Conservation (phyloP, 1,140 invertebrate species). For the Oreohelix idahoensis region DNA sequence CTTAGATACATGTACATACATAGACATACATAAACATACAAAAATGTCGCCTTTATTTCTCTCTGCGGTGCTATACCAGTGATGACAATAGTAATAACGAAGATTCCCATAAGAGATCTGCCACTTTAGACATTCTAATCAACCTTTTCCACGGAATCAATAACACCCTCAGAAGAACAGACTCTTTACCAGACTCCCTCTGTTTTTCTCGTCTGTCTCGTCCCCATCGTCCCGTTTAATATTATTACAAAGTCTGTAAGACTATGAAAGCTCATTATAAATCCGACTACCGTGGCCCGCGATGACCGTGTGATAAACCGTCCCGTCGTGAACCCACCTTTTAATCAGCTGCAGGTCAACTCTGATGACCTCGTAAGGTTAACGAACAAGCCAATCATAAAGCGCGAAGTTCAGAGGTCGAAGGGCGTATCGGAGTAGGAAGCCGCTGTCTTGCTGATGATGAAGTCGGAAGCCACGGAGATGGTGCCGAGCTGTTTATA, state of each 20-base stretch:
- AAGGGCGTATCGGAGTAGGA: neutral
- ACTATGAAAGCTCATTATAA: slow-evolving; percentile 25
- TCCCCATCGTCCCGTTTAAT: neutral
- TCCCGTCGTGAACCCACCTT: slow-evolving; percentile 20
- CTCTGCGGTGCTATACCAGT: no score
- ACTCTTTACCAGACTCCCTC: neutral
- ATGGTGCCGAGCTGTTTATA: neutral
- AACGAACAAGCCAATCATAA: slow-evolving; percentile 38
- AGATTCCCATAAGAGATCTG: no score
- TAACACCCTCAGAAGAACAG: neutral
- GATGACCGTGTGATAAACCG: slow-evolving; percentile 33
- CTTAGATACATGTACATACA: slow-evolving; percentile 25
- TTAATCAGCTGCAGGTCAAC: slow-evolving; percentile 32
- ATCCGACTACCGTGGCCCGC: neutral
- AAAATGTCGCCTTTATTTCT: no score
- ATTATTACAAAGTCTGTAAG: slow-evolving; percentile 6
- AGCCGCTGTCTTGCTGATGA: neutral
- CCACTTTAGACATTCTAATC: neutral
- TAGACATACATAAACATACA: slow-evolving; percentile 18
- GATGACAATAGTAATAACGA: no score
- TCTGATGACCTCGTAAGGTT: slow-evolving; percentile 25
- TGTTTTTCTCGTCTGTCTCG: neutral
- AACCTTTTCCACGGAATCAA: neutral
- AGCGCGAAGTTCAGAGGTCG: slow-evolving; percentile 36
- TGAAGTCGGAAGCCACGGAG: neutral